These are phyloP conservation scores for Watsonalla cultraria DNA, from an alignment of 2,888 invertebrate genomes.

Conservation along the genomic window DNA sequence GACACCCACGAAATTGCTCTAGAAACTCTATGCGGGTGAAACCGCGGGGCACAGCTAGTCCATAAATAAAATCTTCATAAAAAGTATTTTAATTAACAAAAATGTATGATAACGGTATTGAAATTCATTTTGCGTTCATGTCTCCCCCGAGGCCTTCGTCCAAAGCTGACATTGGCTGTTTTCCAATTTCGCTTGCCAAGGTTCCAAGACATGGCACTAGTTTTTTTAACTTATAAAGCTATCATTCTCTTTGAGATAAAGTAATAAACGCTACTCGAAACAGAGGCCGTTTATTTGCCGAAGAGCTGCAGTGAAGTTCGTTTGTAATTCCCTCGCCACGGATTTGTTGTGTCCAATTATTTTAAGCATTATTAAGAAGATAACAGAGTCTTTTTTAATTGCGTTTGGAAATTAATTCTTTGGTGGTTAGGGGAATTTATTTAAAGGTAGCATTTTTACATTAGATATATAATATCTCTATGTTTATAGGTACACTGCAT, in stretches of 20 bases:
- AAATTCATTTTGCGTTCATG: conserved; percentile 37
- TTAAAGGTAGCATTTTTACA: no score
- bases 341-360: conserved; percentile 47
- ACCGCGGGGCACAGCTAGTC: no score
- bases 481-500: no score
- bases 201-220: conserved; percentile 68
- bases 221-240: conserved; percentile 63
- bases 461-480: no score
- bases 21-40: no score
- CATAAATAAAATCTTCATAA: not conserved
- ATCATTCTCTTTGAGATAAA: conserved; percentile 68
- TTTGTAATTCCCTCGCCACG: conserved; percentile 51
- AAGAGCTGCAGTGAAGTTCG: conserved; percentile 51
- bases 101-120: conserved; percentile 10
- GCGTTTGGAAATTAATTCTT: not conserved
- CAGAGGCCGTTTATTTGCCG: conserved; percentile 62
- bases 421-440: not conserved
- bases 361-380: conserved; percentile 31
- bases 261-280: conserved; percentile 69
- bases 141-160: conserved; percentile 42
- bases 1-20: no score
- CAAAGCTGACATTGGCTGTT: conserved; percentile 59
- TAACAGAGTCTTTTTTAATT: conserved; percentile 12
- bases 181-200: conserved; percentile 71
- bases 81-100: conserved; percentile 5